Conservation (phyloP, 2,797 vertebrate genomes). For the Leptoclinus maculatus region DNA sequence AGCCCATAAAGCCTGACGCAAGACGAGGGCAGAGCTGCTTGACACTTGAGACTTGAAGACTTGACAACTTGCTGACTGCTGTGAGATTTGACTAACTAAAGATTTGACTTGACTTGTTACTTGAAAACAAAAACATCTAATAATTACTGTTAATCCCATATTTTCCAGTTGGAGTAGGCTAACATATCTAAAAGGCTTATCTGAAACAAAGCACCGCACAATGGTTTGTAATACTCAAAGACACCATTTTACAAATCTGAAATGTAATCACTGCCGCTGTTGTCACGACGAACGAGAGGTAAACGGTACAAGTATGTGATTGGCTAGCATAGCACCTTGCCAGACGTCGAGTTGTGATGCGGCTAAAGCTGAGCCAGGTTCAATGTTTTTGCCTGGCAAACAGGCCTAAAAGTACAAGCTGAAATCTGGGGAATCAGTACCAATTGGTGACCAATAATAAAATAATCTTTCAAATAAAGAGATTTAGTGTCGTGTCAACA, state of each 20-base stretch:
- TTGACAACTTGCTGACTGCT: background rate
- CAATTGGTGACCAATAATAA: too few relatives aligned
- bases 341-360: too few relatives aligned
- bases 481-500: background rate
- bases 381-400: too few relatives aligned
- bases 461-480: background rate
- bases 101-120: background rate
- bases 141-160: too few relatives aligned
- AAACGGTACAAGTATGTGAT: background rate
- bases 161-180: background rate
- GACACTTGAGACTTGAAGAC: constrained; percentile 6
- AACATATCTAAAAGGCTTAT: background rate
- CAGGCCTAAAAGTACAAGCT: too few relatives aligned
- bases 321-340: too few relatives aligned
- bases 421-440: too few relatives aligned
- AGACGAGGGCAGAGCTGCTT: background rate
- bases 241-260: background rate
- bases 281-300: background rate
- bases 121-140: too few relatives aligned
- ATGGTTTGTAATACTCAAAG: background rate
- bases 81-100: background rate
- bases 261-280: background rate
- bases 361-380: too few relatives aligned
- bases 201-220: background rate
- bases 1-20: background rate